phyloP scores from a whole-genome alignment of 2,888 invertebrate genomes.

The Phengaris arion region DNA sequence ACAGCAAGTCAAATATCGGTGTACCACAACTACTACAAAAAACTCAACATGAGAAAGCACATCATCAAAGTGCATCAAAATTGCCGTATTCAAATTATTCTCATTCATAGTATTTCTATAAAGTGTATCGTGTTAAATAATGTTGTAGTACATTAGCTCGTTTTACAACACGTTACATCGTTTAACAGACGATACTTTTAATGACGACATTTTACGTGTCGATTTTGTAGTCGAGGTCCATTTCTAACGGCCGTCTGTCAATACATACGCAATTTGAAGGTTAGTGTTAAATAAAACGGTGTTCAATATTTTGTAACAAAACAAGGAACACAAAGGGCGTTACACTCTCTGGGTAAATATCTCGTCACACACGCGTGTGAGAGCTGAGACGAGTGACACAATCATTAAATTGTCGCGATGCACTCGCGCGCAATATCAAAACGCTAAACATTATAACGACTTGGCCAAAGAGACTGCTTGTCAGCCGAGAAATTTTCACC shows the following conservation, averaged over 20 bases:
- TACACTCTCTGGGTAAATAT: constrained; percentile 72
- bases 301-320: constrained; percentile 79
- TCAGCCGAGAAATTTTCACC: not conserved
- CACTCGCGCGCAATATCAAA: constrained; percentile 41
- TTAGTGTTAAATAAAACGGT: constrained; percentile 78
- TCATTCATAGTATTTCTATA: too few relatives aligned
- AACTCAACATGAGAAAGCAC: too few relatives aligned
- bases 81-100: too few relatives aligned
- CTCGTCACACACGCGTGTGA: constrained; percentile 17
- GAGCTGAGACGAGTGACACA: not conserved
- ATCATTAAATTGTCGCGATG: constrained; percentile 64
- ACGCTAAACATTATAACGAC: constrained; percentile 43
- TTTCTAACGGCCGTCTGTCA: constrained; percentile 54
- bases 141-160: not conserved
- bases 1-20: too few relatives aligned
- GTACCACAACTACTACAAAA: too few relatives aligned
- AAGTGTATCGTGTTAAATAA: not conserved
- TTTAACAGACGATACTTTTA: not conserved
- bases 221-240: not conserved
- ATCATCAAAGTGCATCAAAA: too few relatives aligned
- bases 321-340: constrained; percentile 77
- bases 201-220: constrained; percentile 17
- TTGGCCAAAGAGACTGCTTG: constrained; percentile 33
- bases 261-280: constrained; percentile 67
- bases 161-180: not conserved